Evolutionary conservation across 1,140 invertebrate species (phyloP).

Genomic region (Capitella teleta): DNA sequence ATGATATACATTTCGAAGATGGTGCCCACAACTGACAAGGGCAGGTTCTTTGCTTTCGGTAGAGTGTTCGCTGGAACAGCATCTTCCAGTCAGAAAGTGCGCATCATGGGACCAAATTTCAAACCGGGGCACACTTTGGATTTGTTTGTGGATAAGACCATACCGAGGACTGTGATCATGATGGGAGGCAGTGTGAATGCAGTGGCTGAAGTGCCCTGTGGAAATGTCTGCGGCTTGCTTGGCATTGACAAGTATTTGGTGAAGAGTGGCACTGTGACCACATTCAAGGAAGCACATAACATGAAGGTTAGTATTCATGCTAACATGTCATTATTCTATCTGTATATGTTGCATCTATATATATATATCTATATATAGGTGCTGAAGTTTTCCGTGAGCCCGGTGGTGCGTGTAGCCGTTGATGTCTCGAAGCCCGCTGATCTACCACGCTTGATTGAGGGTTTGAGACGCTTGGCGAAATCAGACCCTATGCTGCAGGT

Average conservation of each 20-base stretch:
- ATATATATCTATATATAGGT: not conserved
- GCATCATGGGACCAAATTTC: constrained; percentile 84
- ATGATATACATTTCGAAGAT: constrained; percentile 99
- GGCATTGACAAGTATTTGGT: constrained; percentile 99
- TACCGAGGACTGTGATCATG: constrained; percentile 98
- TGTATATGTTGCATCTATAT: not conserved
- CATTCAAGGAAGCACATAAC: constrained; percentile 98
- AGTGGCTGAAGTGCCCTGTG: constrained; percentile 97
- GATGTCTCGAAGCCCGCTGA: constrained; percentile 99
- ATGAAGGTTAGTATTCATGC: constrained; percentile 65
- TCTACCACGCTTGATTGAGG: constrained; percentile 96
- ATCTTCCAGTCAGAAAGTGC: constrained; percentile 78
- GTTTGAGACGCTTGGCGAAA: constrained; percentile 92
- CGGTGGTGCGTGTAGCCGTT: constrained; percentile 97
- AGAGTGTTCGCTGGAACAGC: constrained; percentile 96
- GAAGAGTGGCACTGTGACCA: constrained; percentile 98
- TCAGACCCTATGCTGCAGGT: constrained; percentile 96
- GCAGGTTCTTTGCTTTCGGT: constrained; percentile 98
- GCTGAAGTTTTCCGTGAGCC: constrained; percentile 88
- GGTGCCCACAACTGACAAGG: constrained; percentile 99
- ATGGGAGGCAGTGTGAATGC: constrained; percentile 99
- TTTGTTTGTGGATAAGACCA: constrained; percentile 95
- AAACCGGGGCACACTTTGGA: constrained; percentile 97
- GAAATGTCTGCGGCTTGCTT: constrained; percentile 99
- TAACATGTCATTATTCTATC: too few relatives aligned